Evolutionary conservation across 2,797 vertebrate genomes (phyloP).

Genomic region (Synaphobranchus kaupii): DNA sequence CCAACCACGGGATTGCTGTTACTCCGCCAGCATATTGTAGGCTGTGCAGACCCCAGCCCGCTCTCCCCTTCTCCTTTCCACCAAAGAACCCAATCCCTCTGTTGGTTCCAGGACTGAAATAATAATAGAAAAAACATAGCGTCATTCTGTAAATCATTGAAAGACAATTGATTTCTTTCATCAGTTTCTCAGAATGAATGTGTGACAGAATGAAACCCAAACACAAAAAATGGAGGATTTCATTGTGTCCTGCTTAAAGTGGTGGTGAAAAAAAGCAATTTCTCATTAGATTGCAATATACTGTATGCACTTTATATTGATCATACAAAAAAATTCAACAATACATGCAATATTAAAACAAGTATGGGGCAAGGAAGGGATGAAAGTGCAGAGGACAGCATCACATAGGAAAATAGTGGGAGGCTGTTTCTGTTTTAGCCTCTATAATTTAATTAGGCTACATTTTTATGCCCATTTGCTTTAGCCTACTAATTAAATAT

Average conservation of each 20-base stretch:
- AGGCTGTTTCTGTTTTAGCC: background rate
- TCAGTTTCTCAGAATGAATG: background rate
- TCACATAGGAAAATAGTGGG: background rate
- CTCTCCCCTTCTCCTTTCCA: background rate
- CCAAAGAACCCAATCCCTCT: background rate
- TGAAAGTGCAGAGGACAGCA: background rate
- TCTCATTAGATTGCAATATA: background rate
- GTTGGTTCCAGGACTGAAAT: background rate
- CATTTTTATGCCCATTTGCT: background rate
- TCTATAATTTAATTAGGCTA: background rate
- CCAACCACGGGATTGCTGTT: slow-evolving; percentile 4
- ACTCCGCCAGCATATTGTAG: background rate
- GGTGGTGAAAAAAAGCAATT: background rate
- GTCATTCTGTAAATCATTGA: background rate
- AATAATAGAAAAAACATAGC: background rate
- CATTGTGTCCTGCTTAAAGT: background rate
- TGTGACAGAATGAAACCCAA: background rate
- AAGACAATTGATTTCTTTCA: background rate
- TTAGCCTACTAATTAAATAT: background rate
- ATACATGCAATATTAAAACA: background rate
- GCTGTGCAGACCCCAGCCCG: background rate
- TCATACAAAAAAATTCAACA: background rate
- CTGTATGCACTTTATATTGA: background rate
- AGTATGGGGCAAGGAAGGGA: background rate
- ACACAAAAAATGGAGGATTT: background rate